These are phyloP conservation scores for Troides oblongomaculatus DNA, from an alignment of 2,888 invertebrate species.

Conservation along the genomic window DNA sequence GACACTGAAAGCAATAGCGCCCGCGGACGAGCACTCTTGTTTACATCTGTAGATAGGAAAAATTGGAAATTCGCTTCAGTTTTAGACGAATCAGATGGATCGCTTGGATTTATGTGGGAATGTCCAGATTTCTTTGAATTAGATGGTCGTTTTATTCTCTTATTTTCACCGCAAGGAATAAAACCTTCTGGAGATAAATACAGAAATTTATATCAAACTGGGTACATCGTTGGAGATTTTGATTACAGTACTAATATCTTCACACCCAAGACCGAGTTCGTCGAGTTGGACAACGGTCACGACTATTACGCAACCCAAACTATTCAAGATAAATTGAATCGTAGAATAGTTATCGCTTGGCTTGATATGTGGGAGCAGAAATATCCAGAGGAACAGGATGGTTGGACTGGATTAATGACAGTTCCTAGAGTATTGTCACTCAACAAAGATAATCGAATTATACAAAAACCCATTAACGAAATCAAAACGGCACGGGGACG, in stretches of 20 bases:
- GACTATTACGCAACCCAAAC: conserved; percentile 73
- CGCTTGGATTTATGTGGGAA: conserved; percentile 71
- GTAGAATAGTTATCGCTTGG: conserved; percentile 65
- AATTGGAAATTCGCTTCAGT: conserved; percentile 53
- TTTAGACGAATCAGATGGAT: conserved; percentile 55
- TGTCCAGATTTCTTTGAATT: conserved; percentile 76
- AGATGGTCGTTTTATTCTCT: conserved; percentile 53
- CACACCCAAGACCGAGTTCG: conserved; percentile 47
- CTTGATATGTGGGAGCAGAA: conserved; percentile 66
- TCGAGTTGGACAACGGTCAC: conserved; percentile 62
- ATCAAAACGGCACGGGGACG: conserved; percentile 37
- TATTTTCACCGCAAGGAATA: conserved; percentile 71
- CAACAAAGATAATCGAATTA: conserved; percentile 41
- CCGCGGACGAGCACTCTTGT: conserved; percentile 58
- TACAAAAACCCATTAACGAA: conserved; percentile 55
- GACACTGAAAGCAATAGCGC: conserved; percentile 38
- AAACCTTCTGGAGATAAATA: conserved; percentile 55
- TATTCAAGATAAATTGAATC: conserved; percentile 43
- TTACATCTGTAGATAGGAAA: conserved; percentile 54
- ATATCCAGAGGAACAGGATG: conserved; percentile 60
- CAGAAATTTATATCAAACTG: conserved; percentile 61
- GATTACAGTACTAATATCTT: conserved; percentile 52
- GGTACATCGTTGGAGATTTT: conserved; percentile 68
- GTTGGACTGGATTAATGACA: conserved; percentile 67
- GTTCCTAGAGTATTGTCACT: conserved; percentile 57